These are phyloP conservation scores for Mustela nigripes DNA, from an alignment of 2,113 vertebrate genomes.

Conservation along the genomic window DNA sequence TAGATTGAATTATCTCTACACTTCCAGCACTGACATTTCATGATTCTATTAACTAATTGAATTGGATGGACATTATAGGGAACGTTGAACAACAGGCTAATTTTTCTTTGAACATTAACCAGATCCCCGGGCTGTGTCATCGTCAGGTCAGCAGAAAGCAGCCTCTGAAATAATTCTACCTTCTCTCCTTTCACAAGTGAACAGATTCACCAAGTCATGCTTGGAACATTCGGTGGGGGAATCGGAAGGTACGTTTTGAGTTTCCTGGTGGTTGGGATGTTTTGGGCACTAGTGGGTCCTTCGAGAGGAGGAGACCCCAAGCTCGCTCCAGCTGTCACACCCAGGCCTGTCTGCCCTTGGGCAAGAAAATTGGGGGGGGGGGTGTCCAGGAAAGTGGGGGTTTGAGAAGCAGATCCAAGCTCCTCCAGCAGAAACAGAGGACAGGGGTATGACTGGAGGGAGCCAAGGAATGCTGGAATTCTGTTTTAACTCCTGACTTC, in stretches of 20 bases:
- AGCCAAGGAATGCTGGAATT: background rate
- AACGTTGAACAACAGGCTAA: slow-evolving; percentile 64
- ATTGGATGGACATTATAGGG: slow-evolving; percentile 72
- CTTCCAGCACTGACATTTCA: slow-evolving; percentile 63
- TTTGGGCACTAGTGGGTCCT: background rate
- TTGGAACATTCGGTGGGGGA: background rate
- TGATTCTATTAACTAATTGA: slow-evolving; percentile 78
- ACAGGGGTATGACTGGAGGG: background rate
- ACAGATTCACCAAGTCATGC: background rate
- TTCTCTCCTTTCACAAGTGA: background rate
- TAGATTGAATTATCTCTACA: slow-evolving; percentile 59
- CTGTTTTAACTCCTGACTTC: background rate
- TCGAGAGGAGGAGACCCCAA: background rate
- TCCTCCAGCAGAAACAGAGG: background rate
- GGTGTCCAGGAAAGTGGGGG: background rate
- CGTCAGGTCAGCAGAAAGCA: slow-evolving; percentile 61
- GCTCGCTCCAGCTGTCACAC: background rate
- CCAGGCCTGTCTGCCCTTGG: background rate
- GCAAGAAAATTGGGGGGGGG: background rate
- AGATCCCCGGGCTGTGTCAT: slow-evolving; percentile 39
- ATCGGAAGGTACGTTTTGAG: background rate
- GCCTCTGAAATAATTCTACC: background rate
- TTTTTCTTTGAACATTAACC: slow-evolving; percentile 71
- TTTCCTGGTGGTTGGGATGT: background rate
- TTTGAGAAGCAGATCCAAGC: background rate